These are phyloP conservation scores for Apis cerana DNA, from an alignment of 1,140 invertebrate species.

Conservation along the genomic window DNA sequence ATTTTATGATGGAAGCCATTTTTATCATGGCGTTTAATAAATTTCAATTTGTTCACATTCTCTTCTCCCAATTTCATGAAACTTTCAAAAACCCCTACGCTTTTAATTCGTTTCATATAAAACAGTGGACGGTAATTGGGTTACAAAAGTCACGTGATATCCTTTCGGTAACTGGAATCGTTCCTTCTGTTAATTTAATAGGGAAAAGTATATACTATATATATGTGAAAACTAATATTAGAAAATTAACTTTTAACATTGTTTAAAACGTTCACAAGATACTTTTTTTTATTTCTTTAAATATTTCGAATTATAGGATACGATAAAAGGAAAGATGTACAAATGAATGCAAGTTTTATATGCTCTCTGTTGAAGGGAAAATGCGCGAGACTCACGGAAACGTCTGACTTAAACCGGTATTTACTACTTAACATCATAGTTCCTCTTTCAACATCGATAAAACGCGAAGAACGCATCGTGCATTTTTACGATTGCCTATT, in stretches of 20 bases:
- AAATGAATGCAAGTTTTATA: neutral
- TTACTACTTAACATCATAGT: neutral
- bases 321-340: neutral
- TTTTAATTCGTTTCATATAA: neutral
- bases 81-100: neutral
- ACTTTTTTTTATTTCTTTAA: neutral
- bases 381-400: neutral
- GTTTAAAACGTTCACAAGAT: neutral
- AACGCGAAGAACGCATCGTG: neutral
- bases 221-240: neutral
- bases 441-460: neutral
- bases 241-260: neutral
- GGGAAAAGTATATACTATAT: no score
- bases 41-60: neutral
- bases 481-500: neutral
- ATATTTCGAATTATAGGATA: neutral
- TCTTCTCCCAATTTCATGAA: neutral
- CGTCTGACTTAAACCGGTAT: no score
- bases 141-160: neutral
- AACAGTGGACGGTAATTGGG: neutral
- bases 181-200: constrained; percentile 2
- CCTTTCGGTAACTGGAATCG: neutral
- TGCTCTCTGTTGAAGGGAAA: fast-evolving
- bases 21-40: neutral
- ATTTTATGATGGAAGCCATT: neutral